phyloP scores from a whole-genome alignment of 2,888 invertebrate species.

The Apodemia hepburni region DNA sequence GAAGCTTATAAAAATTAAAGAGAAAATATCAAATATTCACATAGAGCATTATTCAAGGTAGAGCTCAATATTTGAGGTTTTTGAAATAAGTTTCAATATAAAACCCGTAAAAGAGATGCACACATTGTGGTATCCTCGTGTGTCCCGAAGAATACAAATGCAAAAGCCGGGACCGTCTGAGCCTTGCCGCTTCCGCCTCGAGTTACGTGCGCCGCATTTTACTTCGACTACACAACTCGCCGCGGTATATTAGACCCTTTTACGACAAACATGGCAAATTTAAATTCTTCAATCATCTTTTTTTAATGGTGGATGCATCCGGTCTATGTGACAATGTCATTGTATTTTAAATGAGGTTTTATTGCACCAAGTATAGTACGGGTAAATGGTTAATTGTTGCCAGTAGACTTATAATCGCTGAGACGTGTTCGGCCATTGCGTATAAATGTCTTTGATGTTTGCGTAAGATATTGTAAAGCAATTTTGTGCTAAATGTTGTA shows the following conservation, averaged over 20 bases:
- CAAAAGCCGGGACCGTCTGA: slow-evolving; percentile 37
- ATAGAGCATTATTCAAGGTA: too few species aligned
- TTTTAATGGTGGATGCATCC: slow-evolving; percentile 53
- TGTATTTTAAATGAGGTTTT: slow-evolving; percentile 47
- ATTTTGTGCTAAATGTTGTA: not conserved
- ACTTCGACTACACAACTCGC: slow-evolving; percentile 51
- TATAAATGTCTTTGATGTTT: slow-evolving; percentile 27
- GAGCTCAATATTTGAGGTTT: not conserved
- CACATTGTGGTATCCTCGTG: slow-evolving; percentile 51
- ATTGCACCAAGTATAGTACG: slow-evolving; percentile 31
- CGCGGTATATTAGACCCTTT: slow-evolving; percentile 55
- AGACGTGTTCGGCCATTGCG: slow-evolving; percentile 29
- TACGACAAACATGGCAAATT: slow-evolving; percentile 52
- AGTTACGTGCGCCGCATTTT: slow-evolving; percentile 56
- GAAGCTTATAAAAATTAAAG: too few species aligned
- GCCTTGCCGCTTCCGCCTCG: slow-evolving; percentile 63
- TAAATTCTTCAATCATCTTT: slow-evolving; percentile 54
- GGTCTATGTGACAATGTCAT: slow-evolving; percentile 53
- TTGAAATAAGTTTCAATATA: slow-evolving; percentile 33
- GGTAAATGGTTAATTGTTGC: slow-evolving; percentile 31
- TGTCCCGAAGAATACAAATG: slow-evolving; percentile 67
- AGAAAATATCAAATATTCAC: too few species aligned
- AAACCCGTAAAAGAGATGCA: slow-evolving; percentile 33
- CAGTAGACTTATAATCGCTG: slow-evolving; percentile 29
- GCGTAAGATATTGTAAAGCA: not conserved